These are phyloP conservation scores for Callaeas wilsoni DNA, from an alignment of 2,113 vertebrate species.

Conservation along the genomic window DNA sequence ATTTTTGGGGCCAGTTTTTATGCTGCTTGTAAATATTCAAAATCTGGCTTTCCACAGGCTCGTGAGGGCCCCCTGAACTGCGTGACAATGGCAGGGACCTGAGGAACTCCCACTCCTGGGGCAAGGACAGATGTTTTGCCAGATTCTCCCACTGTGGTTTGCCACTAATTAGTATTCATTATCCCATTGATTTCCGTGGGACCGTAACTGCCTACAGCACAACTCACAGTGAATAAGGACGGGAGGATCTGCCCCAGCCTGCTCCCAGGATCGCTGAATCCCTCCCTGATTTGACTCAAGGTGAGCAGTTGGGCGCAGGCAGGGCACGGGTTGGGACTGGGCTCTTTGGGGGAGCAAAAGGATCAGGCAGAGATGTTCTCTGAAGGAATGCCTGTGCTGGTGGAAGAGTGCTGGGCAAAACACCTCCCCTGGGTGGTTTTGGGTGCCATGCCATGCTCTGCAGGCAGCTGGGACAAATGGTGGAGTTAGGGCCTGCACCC, in stretches of 20 bases:
- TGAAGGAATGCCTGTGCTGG: neutral
- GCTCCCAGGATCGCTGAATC: neutral
- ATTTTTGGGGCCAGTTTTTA: slow-evolving; percentile 34
- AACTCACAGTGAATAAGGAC: neutral
- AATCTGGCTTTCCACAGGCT: neutral
- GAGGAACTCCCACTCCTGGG: neutral
- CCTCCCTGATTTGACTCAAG: neutral
- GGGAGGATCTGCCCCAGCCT: neutral
- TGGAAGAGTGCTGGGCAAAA: neutral
- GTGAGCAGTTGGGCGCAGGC: neutral
- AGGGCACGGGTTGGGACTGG: neutral
- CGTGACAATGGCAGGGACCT: neutral
- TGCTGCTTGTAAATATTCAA: slow-evolving; percentile 25
- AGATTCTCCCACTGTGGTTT: neutral
- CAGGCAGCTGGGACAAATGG: neutral
- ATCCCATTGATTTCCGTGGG: slow-evolving; percentile 2
- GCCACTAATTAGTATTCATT: neutral
- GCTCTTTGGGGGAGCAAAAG: neutral
- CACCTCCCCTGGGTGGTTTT: neutral
- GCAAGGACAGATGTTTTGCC: slow-evolving; percentile 13
- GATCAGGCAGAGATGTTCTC: neutral
- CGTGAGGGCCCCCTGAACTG: neutral
- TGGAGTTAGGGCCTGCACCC: neutral
- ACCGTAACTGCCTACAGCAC: neutral
- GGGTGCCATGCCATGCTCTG: fast-evolving